A percentile compares a stretch with the other conserved stretches of the same genome.
These are phyloP conservation scores for Tortricodes alternella DNA, from an alignment of 2,888 invertebrate species.

Conservation along the genomic window DNA sequence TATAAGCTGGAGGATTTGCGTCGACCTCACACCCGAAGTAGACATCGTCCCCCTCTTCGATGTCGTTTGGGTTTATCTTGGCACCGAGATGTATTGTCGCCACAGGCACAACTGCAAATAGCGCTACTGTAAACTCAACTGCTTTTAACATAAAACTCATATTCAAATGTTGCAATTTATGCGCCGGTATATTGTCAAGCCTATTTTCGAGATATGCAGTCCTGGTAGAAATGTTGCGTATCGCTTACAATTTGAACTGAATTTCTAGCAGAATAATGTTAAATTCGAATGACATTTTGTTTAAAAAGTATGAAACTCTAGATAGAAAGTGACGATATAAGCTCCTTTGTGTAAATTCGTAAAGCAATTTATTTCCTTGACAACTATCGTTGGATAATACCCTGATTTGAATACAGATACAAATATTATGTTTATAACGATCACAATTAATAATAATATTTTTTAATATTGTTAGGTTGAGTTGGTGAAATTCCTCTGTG, in stretches of 20 bases:
- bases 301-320: background rate
- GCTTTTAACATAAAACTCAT: background rate
- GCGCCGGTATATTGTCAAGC: background rate
- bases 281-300: background rate
- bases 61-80: conserved; percentile 77
- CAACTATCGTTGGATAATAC: too few species aligned
- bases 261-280: background rate
- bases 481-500: too few species aligned
- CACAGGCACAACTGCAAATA: conserved; percentile 66
- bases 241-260: background rate
- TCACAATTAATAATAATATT: too few species aligned
- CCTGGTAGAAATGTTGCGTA: background rate
- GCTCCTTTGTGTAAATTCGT: background rate
- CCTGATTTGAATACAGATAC: too few species aligned
- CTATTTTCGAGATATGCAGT: conserved; percentile 3
- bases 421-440: too few species aligned
- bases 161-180: background rate
- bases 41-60: conserved; percentile 79
- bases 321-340: background rate
- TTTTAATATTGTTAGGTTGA: too few species aligned
- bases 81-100: conserved; percentile 71
- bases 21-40: conserved; percentile 76
- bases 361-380: background rate
- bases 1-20: conserved; percentile 78
- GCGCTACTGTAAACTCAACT: conserved; percentile 7